phyloP scores from a whole-genome alignment of 2,113 vertebrate species.

The Neodontobutis hainanensis region DNA sequence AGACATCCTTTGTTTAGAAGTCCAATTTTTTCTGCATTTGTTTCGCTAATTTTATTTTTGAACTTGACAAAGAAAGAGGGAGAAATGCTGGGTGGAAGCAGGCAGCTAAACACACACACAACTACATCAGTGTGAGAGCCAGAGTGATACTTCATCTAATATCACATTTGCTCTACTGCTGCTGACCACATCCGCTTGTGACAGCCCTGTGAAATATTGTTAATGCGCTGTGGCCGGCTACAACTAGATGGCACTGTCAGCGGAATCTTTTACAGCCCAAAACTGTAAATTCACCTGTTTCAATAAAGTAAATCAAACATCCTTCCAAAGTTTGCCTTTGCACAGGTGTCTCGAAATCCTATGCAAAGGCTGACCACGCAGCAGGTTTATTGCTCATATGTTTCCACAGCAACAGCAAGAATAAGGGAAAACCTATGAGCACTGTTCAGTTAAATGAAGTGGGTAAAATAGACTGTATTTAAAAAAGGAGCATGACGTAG shows the following conservation, averaged over 20 bases:
- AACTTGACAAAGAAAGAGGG: background rate
- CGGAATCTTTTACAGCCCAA: constrained; percentile 10
- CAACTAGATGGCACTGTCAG: constrained; percentile 15
- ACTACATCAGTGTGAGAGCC: background rate
- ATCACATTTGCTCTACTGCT: background rate
- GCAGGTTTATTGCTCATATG: constrained; percentile 7
- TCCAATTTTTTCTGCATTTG: constrained; percentile 2
- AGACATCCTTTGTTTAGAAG: constrained; percentile 11
- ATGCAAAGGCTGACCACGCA: constrained; percentile 9
- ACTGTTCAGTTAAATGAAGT: background rate
- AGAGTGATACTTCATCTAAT: constrained; percentile 7
- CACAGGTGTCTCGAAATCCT: constrained; percentile 10
- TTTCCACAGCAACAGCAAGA: constrained; percentile 8
- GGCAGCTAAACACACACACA: background rate
- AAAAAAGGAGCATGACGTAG: background rate
- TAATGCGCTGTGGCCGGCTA: constrained; percentile 6
- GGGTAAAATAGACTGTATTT: background rate
- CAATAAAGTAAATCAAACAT: constrained; percentile 8
- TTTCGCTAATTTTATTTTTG: background rate
- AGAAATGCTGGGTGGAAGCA: background rate
- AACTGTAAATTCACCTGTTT: constrained; percentile 12
- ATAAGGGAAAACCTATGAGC: background rate
- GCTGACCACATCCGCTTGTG: constrained; percentile 10
- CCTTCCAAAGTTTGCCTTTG: background rate
- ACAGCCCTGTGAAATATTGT: constrained; percentile 7